Conservation (phyloP, 2,113 vertebrate genomes). For the Hippocampus zosterae region DNA sequence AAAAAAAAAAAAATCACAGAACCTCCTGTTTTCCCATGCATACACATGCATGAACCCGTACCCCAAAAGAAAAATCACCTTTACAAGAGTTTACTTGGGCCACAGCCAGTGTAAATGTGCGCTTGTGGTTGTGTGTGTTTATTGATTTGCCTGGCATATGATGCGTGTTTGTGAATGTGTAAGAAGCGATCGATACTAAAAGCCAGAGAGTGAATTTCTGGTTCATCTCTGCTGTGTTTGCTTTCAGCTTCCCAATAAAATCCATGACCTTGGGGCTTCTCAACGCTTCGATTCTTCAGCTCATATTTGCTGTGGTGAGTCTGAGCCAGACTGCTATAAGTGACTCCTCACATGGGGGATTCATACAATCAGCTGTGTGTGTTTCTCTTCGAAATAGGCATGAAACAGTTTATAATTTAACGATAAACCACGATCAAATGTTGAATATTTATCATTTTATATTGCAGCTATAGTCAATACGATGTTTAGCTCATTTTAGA, state of each 20-base stretch:
- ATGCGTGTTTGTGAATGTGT: constrained; percentile 47
- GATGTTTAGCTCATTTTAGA: neutral
- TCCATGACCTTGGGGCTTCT: constrained; percentile 53
- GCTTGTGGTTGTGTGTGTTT: constrained; percentile 56
- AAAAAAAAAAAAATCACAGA: constrained; percentile 27
- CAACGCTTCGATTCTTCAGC: constrained; percentile 38
- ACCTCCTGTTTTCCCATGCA: constrained; percentile 57
- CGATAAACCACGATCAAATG: neutral
- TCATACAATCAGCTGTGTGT: neutral
- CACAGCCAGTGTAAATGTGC: constrained; percentile 60
- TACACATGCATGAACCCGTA: constrained; percentile 17
- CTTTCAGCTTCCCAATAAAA: constrained; percentile 46
- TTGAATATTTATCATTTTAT: neutral
- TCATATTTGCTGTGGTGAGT: constrained; percentile 36
- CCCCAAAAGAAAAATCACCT: constrained; percentile 27
- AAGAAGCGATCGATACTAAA: constrained; percentile 65
- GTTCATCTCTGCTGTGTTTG: constrained; percentile 55
- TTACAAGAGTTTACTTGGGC: constrained; percentile 44
- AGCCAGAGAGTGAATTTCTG: constrained; percentile 61
- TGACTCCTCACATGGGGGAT: neutral
- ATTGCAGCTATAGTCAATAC: neutral
- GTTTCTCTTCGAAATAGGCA: neutral
- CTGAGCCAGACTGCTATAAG: constrained; percentile 32
- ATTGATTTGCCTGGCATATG: constrained; percentile 68
- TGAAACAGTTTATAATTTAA: neutral